Conservation (phyloP, 2,797 vertebrate genomes). For the Lepidocolaptes lacrymiger region DNA sequence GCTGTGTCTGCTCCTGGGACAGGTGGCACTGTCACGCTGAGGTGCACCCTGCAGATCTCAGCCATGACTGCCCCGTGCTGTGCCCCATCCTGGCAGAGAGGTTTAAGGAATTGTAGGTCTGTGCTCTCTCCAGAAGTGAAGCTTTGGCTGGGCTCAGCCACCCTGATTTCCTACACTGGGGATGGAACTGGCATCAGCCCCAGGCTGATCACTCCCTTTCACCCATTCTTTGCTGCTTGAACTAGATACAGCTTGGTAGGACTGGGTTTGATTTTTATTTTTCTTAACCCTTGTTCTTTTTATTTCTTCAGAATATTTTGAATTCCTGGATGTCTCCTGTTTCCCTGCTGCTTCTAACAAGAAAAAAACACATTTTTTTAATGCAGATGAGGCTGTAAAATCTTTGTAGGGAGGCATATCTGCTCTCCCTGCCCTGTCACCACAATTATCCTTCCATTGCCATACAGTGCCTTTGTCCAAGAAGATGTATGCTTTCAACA, state of each 20-base stretch:
- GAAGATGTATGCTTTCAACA: constrained; percentile 5
- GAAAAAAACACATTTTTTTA: neutral
- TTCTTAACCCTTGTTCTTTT: neutral
- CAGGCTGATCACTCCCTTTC: neutral
- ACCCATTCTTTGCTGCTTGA: neutral
- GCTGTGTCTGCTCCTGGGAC: neutral
- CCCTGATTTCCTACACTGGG: neutral
- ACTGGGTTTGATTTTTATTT: neutral
- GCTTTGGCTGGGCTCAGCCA: neutral
- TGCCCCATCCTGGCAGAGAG: neutral
- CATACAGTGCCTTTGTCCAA: constrained; percentile 11
- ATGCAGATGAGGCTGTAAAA: constrained; percentile 27
- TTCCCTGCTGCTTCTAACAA: constrained; percentile 10
- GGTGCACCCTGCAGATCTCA: neutral
- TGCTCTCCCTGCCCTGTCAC: neutral
- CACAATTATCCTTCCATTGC: constrained; percentile 28
- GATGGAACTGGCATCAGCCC: neutral
- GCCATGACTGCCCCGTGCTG: neutral
- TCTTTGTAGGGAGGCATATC: constrained; percentile 3
- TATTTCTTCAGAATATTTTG: constrained; percentile 3
- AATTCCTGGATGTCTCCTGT: constrained; percentile 36
- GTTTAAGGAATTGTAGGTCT: neutral
- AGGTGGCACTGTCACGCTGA: neutral
- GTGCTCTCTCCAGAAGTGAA: neutral
- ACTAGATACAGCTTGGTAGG: neutral